Conservation (phyloP, 2,888 invertebrate genomes). For the Phytoseiulus persimilis region DNA sequence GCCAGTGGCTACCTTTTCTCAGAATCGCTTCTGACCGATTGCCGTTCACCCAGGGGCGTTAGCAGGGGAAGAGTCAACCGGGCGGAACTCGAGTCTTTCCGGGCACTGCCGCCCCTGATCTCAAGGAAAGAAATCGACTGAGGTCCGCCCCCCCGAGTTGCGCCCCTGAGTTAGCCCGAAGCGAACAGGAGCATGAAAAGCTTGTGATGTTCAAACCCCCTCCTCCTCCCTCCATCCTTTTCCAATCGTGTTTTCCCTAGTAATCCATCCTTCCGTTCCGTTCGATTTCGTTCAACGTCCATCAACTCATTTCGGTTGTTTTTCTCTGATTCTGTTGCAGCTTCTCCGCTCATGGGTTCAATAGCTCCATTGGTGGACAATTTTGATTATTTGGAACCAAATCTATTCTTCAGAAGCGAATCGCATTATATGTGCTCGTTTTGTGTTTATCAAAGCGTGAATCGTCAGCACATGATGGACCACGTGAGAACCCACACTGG, state of each 20-base stretch:
- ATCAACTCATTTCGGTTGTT: background rate
- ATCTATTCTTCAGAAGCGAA: slow-evolving; percentile 25
- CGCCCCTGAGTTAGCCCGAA: no score
- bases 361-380: background rate
- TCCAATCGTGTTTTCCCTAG: background rate
- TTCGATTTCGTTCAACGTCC: background rate
- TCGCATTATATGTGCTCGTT: slow-evolving; percentile 7
- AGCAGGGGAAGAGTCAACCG: no score
- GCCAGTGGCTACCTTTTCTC: no score
- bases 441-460: slow-evolving; percentile 7
- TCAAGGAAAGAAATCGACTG: no score
- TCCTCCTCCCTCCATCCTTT: background rate
- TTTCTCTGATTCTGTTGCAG: background rate
- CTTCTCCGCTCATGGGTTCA: background rate
- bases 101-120: no score
- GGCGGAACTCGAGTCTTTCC: no score
- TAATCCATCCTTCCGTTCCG: background rate
- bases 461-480: slow-evolving; percentile 36
- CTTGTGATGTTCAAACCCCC: no score
- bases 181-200: no score
- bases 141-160: no score
- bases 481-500: slow-evolving; percentile 35
- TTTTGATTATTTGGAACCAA: background rate
- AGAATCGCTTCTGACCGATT: no score
- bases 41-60: no score